Percentiles rank a stretch among this genome's conserved stretches.
These are phyloP conservation scores for Lethenteron camtschaticum DNA, from an alignment of 2,113 vertebrate species.

Conservation along the genomic window DNA sequence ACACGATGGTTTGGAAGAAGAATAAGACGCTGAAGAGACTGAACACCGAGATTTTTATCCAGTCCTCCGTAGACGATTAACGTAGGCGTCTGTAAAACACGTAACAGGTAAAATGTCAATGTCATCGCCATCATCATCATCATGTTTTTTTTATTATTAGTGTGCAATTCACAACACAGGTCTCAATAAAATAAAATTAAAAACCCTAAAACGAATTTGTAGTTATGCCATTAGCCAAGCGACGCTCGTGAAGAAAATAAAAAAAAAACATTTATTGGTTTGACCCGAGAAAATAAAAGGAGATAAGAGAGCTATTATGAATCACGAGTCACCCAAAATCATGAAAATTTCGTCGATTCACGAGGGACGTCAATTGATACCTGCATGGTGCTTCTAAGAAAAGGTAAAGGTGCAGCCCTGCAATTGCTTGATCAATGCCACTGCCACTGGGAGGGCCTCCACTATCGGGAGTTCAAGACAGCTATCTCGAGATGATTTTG, in stretches of 20 bases:
- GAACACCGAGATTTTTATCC: constrained; percentile 41
- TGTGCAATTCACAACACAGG: neutral
- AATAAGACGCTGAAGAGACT: constrained; percentile 54
- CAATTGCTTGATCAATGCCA: too few species aligned
- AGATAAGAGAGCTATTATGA: too few species aligned
- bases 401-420: too few species aligned
- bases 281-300: too few species aligned
- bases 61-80: constrained; percentile 56
- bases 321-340: too few species aligned
- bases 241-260: neutral
- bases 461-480: neutral
- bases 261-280: neutral
- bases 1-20: constrained; percentile 43
- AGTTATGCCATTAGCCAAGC: neutral
- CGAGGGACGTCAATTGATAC: too few species aligned
- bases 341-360: too few species aligned
- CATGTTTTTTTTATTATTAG: too few species aligned
- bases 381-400: too few species aligned
- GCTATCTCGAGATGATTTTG: too few species aligned
- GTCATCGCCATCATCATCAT: neutral
- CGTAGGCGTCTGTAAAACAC: constrained; percentile 41
- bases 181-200: neutral
- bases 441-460: neutral
- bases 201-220: neutral
- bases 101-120: neutral